phyloP scores from a whole-genome alignment of 2,888 invertebrate genomes.

The Deroplatys truncata region DNA sequence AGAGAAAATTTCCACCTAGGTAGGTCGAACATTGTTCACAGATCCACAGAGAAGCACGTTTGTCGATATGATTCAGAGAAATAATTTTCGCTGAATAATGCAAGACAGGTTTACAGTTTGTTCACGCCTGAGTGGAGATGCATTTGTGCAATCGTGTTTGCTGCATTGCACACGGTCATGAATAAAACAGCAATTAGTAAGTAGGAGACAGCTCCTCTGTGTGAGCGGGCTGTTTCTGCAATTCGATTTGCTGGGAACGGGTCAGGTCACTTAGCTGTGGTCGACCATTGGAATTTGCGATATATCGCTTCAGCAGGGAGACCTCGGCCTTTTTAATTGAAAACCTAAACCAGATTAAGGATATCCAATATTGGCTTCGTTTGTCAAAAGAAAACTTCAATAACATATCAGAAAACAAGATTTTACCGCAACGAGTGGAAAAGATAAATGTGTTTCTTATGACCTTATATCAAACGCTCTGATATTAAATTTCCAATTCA shows the following conservation, averaged over 20 bases:
- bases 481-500: no score
- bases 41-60: neutral
- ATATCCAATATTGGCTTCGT: no score
- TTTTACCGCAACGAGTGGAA: no score
- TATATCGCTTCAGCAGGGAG: no score
- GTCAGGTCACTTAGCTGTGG: neutral
- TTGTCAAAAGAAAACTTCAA: no score
- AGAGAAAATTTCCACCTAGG: no score
- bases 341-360: no score
- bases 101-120: neutral
- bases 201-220: neutral
- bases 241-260: neutral
- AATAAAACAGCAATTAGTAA: neutral
- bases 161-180: neutral
- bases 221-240: no score
- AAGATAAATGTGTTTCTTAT: no score
- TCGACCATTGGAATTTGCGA: neutral
- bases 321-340: no score
- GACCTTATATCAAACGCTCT: no score
- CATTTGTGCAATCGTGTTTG: neutral
- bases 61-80: neutral
- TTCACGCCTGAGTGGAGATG: neutral
- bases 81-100: neutral
- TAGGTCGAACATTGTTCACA: neutral
- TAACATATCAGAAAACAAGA: no score